These are phyloP conservation scores for Bombus superbus DNA, from an alignment of 1,140 invertebrate genomes.

Conservation along the genomic window DNA sequence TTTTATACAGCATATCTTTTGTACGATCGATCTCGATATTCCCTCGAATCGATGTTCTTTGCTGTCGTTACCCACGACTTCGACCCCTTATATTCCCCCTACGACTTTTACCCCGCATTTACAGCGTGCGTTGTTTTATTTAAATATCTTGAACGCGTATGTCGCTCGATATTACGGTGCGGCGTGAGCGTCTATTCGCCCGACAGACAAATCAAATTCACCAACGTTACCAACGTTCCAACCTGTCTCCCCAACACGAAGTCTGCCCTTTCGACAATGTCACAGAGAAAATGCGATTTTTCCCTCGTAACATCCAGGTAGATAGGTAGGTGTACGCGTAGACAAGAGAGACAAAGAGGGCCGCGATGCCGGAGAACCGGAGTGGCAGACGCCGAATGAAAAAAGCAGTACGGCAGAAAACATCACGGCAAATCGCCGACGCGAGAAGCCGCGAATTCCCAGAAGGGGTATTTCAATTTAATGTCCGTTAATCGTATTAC, in stretches of 20 bases:
- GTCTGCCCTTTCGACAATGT: conserved; percentile 53
- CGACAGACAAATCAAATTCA: conserved; percentile 68
- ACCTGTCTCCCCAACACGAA: conserved; percentile 53
- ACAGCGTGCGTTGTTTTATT: conserved; percentile 49
- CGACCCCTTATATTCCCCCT: neutral
- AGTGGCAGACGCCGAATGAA: conserved; percentile 34
- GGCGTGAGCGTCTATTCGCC: conserved; percentile 55
- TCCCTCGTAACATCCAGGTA: conserved; percentile 61
- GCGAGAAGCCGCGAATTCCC: conserved; percentile 54
- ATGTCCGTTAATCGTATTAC: conserved; percentile 71
- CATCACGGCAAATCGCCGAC: conserved; percentile 50
- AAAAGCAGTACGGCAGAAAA: conserved; percentile 36
- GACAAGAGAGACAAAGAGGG: conserved; percentile 24
- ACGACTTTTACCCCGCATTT: conserved; percentile 1
- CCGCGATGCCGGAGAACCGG: neutral
- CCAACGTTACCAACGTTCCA: conserved; percentile 59
- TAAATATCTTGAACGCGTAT: conserved; percentile 50
- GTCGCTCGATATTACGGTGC: conserved; percentile 41
- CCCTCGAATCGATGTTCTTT: neutral
- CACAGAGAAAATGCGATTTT: conserved; percentile 63
- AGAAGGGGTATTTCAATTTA: conserved; percentile 69
- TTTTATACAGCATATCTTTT: neutral
- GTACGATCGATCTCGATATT: neutral
- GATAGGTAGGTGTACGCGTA: neutral
- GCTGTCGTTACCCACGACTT: neutral